Conservation (phyloP, 2,797 vertebrate species). For the Acanthiza pusilla region DNA sequence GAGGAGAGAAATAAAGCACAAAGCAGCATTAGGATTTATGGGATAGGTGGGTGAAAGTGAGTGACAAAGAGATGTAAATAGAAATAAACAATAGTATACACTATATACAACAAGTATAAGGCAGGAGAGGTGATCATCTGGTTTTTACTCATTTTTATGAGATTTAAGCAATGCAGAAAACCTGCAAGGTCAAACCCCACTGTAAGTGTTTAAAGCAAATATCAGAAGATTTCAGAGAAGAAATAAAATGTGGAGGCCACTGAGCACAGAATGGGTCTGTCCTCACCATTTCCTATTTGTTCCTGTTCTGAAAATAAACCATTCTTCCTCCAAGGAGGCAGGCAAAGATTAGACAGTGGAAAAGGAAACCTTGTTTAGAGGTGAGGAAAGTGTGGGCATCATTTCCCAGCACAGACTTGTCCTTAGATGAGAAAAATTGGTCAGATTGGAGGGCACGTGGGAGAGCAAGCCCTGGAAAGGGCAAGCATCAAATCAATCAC, state of each 20-base stretch:
- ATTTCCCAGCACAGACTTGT: not conserved
- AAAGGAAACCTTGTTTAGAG: not conserved
- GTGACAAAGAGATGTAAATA: not conserved
- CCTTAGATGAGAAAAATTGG: not conserved
- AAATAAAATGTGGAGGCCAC: not conserved
- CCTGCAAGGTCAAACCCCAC: not conserved
- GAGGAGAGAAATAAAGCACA: not conserved
- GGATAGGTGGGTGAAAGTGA: not conserved
- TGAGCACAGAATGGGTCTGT: not conserved
- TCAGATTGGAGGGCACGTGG: not conserved
- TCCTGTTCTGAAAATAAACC: not conserved
- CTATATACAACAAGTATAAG: not conserved
- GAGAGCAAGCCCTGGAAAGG: not conserved
- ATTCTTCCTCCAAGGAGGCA: not conserved
- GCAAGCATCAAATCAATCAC: not conserved
- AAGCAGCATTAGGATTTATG: not conserved
- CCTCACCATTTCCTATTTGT: not conserved
- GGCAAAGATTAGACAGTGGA: not conserved
- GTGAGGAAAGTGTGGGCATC: not conserved
- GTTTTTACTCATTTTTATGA: not conserved
- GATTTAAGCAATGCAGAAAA: not conserved
- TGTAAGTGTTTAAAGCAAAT: not conserved
- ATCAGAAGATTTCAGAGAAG: not conserved
- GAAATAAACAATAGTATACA: not conserved
- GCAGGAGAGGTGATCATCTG: not conserved